A percentile compares a stretch with the other conserved stretches of the same genome.
Evolutionary conservation across 1,140 invertebrate species (phyloP).

Genomic region (Liolophura sinensis): DNA sequence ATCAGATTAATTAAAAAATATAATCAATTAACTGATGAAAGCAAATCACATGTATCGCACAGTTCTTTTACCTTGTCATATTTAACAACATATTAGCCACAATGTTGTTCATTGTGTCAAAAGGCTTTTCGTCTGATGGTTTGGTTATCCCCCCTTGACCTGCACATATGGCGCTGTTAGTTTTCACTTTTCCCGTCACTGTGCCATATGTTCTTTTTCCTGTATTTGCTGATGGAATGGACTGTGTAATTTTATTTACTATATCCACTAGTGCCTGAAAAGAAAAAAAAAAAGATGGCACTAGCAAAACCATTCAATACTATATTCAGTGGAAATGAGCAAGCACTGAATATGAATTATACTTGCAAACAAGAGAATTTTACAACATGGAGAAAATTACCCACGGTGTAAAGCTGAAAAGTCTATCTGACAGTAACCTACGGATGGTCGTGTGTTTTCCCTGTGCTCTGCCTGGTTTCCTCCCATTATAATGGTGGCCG

Average conservation of each 20-base stretch:
- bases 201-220: conserved; percentile 40
- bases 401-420: no score
- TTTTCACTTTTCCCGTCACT: conserved; percentile 31
- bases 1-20: no score
- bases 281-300: conserved; percentile 8
- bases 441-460: no score
- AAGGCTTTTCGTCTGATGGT: conserved; percentile 50
- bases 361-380: no score
- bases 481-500: no score
- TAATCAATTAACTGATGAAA: no score
- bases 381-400: no score
- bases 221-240: conserved; percentile 39
- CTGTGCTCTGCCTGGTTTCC: no score
- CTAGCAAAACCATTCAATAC: neutral
- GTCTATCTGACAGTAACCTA: no score
- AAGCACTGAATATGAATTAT: no score
- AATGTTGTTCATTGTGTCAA: conserved; percentile 62
- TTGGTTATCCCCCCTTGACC: conserved; percentile 40
- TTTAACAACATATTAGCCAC: conserved; percentile 61
- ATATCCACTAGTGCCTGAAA: conserved; percentile 56
- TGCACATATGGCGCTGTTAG: conserved; percentile 37
- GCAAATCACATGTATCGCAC: no score
- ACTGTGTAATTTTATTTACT: conserved; percentile 51
- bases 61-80: conserved; percentile 56
- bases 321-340: neutral